These are phyloP conservation scores for Urocolius indicus DNA, from an alignment of 2,113 vertebrate species.

Conservation along the genomic window DNA sequence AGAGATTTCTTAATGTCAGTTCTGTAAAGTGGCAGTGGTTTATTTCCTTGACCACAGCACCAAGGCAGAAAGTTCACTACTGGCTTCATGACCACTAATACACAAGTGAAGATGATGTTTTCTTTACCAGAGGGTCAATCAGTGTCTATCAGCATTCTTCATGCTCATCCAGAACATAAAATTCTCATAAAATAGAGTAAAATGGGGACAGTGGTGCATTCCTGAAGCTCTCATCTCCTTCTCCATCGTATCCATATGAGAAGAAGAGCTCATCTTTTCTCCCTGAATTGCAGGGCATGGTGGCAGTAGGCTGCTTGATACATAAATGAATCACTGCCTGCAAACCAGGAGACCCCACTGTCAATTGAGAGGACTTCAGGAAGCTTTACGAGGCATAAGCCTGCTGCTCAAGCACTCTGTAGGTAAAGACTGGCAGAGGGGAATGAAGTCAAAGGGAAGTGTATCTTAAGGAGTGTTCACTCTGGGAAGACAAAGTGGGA, in stretches of 20 bases:
- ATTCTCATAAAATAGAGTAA: not conserved
- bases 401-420: not conserved
- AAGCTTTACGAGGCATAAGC: not conserved
- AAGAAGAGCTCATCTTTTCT: not conserved
- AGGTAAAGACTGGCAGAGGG: not conserved
- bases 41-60: not conserved
- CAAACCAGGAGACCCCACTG: not conserved
- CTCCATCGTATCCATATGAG: not conserved
- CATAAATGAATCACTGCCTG: not conserved
- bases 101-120: not conserved
- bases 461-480: not conserved
- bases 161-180: not conserved
- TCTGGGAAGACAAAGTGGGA: not conserved
- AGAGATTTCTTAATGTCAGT: not conserved
- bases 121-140: not conserved
- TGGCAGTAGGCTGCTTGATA: not conserved
- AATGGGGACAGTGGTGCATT: not conserved
- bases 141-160: fast-evolving
- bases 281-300: not conserved
- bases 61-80: not conserved
- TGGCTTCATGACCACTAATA: not conserved
- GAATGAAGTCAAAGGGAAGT: not conserved
- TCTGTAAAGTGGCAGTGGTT: not conserved
- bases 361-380: not conserved
- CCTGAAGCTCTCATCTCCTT: not conserved